Conservation (phyloP, 2,113 vertebrate species). For the Poeciliopsis turrubarensis region DNA sequence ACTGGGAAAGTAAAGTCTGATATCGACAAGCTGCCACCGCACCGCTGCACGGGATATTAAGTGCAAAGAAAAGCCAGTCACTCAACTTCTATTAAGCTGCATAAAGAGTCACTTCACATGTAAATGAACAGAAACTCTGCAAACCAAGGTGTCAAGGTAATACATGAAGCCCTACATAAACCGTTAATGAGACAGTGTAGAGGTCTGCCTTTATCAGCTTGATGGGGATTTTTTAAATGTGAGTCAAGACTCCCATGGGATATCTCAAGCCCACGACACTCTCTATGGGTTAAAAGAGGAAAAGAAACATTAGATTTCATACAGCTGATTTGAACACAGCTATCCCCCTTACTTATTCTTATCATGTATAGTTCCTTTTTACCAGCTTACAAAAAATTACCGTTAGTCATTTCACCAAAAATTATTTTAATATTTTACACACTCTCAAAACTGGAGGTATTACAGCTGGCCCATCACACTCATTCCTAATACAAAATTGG, state of each 20-base stretch:
- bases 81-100: constrained; percentile 34
- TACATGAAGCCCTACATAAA: constrained; percentile 32
- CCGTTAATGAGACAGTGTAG: constrained; percentile 19
- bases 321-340: background rate
- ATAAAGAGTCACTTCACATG: constrained; percentile 50
- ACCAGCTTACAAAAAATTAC: background rate
- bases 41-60: constrained; percentile 52
- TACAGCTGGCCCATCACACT: background rate
- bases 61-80: constrained; percentile 42
- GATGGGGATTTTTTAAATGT: constrained; percentile 1
- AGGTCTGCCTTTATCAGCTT: constrained; percentile 23
- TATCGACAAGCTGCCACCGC: constrained; percentile 66
- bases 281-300: constrained; percentile 10
- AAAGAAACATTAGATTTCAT: constrained; percentile 6
- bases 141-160: constrained; percentile 37
- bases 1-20: constrained; percentile 54
- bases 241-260: background rate
- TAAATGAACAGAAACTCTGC: constrained; percentile 54
- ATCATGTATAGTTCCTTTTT: background rate
- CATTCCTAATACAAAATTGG: background rate
- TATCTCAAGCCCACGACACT: background rate
- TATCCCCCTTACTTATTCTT: background rate
- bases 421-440: background rate
- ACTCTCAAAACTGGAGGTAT: background rate
- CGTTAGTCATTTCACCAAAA: background rate